Evolutionary conservation across 2,888 invertebrate species (phyloP).

Genomic region (Trissoscelio sp.): DNA sequence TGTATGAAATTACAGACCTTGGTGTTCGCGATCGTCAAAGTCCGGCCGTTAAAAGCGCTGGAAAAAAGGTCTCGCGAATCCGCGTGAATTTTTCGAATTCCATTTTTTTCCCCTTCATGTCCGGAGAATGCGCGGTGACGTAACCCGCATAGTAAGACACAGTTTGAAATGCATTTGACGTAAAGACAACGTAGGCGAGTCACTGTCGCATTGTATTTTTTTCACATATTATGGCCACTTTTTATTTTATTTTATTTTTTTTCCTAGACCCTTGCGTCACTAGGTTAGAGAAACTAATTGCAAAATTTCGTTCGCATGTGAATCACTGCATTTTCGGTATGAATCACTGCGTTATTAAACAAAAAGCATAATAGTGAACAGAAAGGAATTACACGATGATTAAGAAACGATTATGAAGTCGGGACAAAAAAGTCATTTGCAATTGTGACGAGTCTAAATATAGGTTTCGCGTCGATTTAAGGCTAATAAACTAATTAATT

Average conservation of each 20-base stretch:
- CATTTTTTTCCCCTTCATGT: conserved; percentile 2
- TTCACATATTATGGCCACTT: conserved; percentile 28
- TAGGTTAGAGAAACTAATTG: conserved; percentile 24
- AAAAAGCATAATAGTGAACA: neutral
- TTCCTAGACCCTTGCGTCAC: conserved; percentile 37
- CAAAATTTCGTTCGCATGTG: conserved; percentile 12
- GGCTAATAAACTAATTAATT: no score
- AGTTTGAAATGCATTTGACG: conserved; percentile 53
- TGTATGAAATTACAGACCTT: conserved; percentile 34
- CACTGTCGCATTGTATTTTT: conserved; percentile 45
- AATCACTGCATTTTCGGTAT: conserved; percentile 23
- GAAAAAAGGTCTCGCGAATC: conserved; percentile 25
- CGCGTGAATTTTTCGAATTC: conserved; percentile 35
- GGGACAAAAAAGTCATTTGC: no score
- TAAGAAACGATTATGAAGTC: neutral
- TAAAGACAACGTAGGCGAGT: conserved; percentile 47
- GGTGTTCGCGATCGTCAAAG: conserved; percentile 15
- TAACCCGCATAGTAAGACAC: conserved; percentile 25
- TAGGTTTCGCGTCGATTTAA: no score
- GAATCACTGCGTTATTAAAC: neutral
- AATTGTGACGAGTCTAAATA: no score
- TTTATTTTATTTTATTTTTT: conserved; percentile 28
- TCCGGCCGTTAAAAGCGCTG: neutral
- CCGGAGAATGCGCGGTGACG: conserved; percentile 27
- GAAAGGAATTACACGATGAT: neutral